These are phyloP conservation scores for Tetramorium bicarinatum DNA, from an alignment of 2,888 invertebrate genomes.

Conservation along the genomic window DNA sequence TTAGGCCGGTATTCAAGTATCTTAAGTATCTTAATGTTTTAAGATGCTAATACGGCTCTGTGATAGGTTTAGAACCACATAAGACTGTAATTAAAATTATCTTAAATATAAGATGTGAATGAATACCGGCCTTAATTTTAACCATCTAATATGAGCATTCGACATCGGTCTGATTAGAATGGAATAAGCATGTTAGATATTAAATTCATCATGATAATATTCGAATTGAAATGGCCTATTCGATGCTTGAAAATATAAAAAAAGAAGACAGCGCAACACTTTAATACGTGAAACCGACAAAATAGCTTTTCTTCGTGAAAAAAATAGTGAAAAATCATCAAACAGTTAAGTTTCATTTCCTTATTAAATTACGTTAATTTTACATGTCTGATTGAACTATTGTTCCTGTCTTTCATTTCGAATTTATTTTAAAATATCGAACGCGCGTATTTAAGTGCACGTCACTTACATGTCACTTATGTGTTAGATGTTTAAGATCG, in stretches of 20 bases:
- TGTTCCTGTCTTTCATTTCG: background rate
- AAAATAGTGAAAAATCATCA: background rate
- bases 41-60: too few species aligned
- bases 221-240: background rate
- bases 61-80: too few species aligned
- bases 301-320: background rate
- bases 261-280: background rate
- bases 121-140: background rate
- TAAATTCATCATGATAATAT: background rate
- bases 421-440: background rate
- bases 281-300: background rate
- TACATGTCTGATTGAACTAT: background rate
- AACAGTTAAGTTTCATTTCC: background rate
- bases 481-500: slow-evolving; percentile 57
- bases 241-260: background rate
- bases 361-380: background rate
- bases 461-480: slow-evolving; percentile 31
- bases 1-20: background rate
- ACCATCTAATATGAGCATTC: too few species aligned
- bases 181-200: background rate
- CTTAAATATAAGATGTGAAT: too few species aligned
- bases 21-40: too few species aligned
- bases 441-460: background rate
- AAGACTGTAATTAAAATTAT: too few species aligned
- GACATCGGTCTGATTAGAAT: background rate